These are phyloP conservation scores for Drosophila virilis DNA, from an alignment of 1,140 invertebrate genomes.

Conservation along the genomic window DNA sequence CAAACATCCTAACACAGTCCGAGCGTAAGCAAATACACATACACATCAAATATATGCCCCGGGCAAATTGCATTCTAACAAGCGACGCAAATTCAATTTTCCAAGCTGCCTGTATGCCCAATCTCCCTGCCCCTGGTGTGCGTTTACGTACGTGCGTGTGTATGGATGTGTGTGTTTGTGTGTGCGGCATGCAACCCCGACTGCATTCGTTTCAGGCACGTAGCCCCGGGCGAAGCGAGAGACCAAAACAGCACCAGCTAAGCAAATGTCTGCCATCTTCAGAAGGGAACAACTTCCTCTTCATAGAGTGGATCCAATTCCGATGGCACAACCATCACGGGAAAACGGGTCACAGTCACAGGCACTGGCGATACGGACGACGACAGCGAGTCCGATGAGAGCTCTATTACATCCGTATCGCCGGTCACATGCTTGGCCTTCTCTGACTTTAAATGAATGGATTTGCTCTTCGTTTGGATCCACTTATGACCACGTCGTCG, in stretches of 20 bases:
- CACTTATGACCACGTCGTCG: slow-evolving; percentile 7
- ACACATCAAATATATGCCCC: slow-evolving; percentile 50
- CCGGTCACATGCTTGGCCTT: slow-evolving; percentile 11
- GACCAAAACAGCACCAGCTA: neutral
- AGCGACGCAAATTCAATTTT: slow-evolving; percentile 78
- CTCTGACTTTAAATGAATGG: neutral
- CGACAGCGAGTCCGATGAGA: slow-evolving; percentile 66
- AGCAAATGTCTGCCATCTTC: slow-evolving; percentile 3
- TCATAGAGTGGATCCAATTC: slow-evolving; percentile 71
- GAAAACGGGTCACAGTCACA: slow-evolving; percentile 17
- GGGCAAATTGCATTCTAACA: slow-evolving; percentile 83
- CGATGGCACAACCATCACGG: slow-evolving; percentile 13
- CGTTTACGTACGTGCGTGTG: slow-evolving; percentile 1
- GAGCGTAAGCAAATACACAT: slow-evolving; percentile 60
- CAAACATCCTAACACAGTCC: slow-evolving; percentile 39
- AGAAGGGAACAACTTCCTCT: slow-evolving; percentile 69
- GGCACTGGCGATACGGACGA: slow-evolving; percentile 24
- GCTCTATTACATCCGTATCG: slow-evolving; percentile 67
- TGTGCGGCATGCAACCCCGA: slow-evolving; percentile 51
- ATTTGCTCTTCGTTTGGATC: neutral
- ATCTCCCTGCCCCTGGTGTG: neutral
- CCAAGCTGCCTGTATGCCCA: slow-evolving; percentile 51
- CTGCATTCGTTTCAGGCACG: slow-evolving; percentile 71
- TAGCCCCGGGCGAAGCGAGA: slow-evolving; percentile 42
- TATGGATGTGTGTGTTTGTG: slow-evolving; percentile 3